A percentile compares a stretch with the other conserved stretches of the same genome.
phyloP scores from a whole-genome alignment of 2,888 invertebrate species.

The Aproaerema taeniolella region DNA sequence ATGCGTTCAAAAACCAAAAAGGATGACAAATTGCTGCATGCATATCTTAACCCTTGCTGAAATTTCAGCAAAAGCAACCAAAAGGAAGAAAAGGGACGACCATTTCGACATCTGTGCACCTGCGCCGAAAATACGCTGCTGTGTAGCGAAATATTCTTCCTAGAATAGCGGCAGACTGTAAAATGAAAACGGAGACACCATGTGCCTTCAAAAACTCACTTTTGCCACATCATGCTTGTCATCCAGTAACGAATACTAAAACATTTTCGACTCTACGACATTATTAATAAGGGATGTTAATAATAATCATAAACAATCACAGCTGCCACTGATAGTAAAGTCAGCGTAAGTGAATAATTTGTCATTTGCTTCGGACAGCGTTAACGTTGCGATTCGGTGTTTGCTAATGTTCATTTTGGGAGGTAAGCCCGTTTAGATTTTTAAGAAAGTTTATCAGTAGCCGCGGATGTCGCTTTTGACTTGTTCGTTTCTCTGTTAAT shows the following conservation, averaged over 20 bases:
- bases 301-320: not conserved
- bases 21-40: slow-evolving; percentile 53
- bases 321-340: slow-evolving; percentile 15
- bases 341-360: slow-evolving; percentile 58
- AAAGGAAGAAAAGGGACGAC: slow-evolving; percentile 13
- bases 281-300: slow-evolving; percentile 20
- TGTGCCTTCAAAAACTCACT: slow-evolving; percentile 63
- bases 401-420: slow-evolving; percentile 56
- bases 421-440: slow-evolving; percentile 33
- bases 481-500: too few relatives aligned
- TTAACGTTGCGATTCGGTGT: slow-evolving; percentile 58
- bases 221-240: slow-evolving; percentile 29
- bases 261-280: slow-evolving; percentile 27
- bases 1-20: slow-evolving; percentile 44
- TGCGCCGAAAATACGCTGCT: slow-evolving; percentile 62
- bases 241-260: slow-evolving; percentile 13
- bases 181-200: slow-evolving; percentile 68
- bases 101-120: slow-evolving; percentile 69
- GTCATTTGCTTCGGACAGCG: slow-evolving; percentile 60
- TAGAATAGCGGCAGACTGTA: slow-evolving; percentile 76
- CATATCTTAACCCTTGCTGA: slow-evolving; percentile 34
- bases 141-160: slow-evolving; percentile 68
- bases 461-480: too few relatives aligned
- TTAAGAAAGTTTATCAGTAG: too few relatives aligned
- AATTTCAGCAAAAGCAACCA: slow-evolving; percentile 50